Base-by-base conservation (phyloP, 2,888 invertebrate genomes). In the Odontocolon sp. region DNA sequence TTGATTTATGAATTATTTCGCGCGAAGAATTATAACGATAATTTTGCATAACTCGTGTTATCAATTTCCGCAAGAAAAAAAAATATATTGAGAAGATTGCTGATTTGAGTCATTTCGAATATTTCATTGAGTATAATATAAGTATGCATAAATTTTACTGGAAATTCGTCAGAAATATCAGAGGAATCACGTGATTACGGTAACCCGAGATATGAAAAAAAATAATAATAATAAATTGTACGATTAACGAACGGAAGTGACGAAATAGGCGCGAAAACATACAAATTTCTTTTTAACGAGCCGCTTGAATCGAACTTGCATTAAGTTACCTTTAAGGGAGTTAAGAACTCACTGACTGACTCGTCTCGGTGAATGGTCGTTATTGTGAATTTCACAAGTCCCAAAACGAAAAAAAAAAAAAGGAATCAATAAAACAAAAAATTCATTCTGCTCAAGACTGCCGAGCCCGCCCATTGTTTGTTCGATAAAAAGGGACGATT, bases 401-500 rank as follows among this genome's bases (percentile, higher is more conserved):
- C 78, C 79, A 69, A 82, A 82, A 72, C 74, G 31, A 21, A 26
- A 6, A 36, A 11, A 6, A 2, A 23, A 70, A 52, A 36, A 45
- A 9, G n/a, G n/a, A n/a, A n/a, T n/a, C n/a, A n/a, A 47, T 8
- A 33, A 28, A 14, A 26, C 18, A 8, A 2, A 67, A 47, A 57
- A n/a, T n/a, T n/a, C n/a, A n/a, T 18, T 69, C 80, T 80, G 84
- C 80, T 77, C 79, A 85, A 83, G 78, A 85, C 85, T 87, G 84
- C 84, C 84, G 80, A 57, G 52, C 69, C 57, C 52, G 64, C 33
- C 40, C 23, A 69, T 40, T 40, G 26, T 50, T 63, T 14, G 56
- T 42, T 23, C 64, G 6, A 31, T 3, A 63, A 6, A 18, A 21
- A 31, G 28, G 47, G 28, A 6, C 16, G 18, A 14, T 16, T 16